phyloP scores from a whole-genome alignment of 2,888 invertebrate species.

The Heliconius ismenius region DNA sequence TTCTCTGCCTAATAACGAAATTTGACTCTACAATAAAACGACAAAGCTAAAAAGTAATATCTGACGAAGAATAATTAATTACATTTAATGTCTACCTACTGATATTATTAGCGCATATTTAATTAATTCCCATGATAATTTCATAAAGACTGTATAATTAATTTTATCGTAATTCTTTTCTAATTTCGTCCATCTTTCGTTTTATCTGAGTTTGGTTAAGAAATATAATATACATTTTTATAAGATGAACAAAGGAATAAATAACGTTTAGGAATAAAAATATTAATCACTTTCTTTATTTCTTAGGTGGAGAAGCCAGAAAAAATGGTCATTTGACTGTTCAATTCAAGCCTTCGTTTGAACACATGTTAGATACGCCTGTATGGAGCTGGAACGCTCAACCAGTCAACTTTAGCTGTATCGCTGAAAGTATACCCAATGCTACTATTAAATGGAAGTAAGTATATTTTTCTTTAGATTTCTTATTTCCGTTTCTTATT shows the following conservation, averaged over 20 bases:
- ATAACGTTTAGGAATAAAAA: not conserved
- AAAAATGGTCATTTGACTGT: conserved; percentile 92
- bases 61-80: conserved; percentile 6
- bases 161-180: not conserved
- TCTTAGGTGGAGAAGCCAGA: conserved; percentile 84
- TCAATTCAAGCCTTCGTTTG: conserved; percentile 91
- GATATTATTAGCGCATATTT: not conserved
- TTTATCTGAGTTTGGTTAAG: not conserved
- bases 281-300: not conserved
- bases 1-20: not conserved
- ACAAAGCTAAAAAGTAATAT: conserved; percentile 5
- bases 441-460: conserved; percentile 94
- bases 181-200: conserved; percentile 1
- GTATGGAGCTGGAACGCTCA: conserved; percentile 92
- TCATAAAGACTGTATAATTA: conserved; percentile 8
- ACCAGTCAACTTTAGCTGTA: conserved; percentile 91
- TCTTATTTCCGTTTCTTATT: not conserved
- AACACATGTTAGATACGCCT: conserved; percentile 85
- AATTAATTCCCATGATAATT: not conserved
- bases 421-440: conserved; percentile 94
- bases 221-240: not conserved
- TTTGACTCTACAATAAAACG: not conserved
- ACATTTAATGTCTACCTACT: conserved; percentile 1
- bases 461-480: conserved; percentile 45
- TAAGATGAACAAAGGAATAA: not conserved